phyloP scores from a whole-genome alignment of 2,113 vertebrate species.

The Alligator sinensis region DNA sequence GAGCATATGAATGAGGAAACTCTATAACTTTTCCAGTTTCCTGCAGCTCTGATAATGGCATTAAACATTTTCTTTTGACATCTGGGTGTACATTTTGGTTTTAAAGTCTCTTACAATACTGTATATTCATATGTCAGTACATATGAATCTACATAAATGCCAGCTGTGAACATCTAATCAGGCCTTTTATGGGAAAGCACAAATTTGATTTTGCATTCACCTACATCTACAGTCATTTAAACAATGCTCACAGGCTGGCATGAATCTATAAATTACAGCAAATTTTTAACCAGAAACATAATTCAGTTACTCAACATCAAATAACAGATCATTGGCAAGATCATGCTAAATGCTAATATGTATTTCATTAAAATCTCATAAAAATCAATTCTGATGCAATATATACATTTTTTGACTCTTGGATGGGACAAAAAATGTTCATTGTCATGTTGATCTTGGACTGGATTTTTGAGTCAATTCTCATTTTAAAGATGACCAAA shows the following conservation, averaged over 20 bases:
- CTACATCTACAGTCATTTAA: conserved; percentile 14
- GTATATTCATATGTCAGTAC: neutral
- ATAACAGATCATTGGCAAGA: neutral
- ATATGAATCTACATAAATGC: conserved; percentile 23
- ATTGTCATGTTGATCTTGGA: conserved; percentile 33
- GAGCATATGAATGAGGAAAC: neutral
- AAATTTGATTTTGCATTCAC: conserved; percentile 32
- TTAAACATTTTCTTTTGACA: conserved; percentile 1
- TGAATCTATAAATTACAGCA: neutral
- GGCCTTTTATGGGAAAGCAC: neutral
- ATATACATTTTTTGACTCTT: conserved; percentile 25
- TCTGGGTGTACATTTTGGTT: neutral
- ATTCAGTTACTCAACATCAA: neutral
- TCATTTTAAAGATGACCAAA: neutral
- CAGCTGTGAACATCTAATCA: neutral
- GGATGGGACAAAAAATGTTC: conserved; percentile 22
- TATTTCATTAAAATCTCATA: neutral
- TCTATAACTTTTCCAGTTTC: neutral
- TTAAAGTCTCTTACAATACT: conserved; percentile 9
- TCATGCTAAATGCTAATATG: neutral
- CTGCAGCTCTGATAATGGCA: neutral
- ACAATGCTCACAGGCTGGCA: neutral
- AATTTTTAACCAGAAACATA: neutral
- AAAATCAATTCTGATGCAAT: conserved; percentile 10
- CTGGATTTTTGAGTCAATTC: neutral